Percentiles rank a stretch among this genome's conserved stretches.
phyloP scores from a whole-genome alignment of 2,797 vertebrate genomes.

The Fringilla coelebs region DNA sequence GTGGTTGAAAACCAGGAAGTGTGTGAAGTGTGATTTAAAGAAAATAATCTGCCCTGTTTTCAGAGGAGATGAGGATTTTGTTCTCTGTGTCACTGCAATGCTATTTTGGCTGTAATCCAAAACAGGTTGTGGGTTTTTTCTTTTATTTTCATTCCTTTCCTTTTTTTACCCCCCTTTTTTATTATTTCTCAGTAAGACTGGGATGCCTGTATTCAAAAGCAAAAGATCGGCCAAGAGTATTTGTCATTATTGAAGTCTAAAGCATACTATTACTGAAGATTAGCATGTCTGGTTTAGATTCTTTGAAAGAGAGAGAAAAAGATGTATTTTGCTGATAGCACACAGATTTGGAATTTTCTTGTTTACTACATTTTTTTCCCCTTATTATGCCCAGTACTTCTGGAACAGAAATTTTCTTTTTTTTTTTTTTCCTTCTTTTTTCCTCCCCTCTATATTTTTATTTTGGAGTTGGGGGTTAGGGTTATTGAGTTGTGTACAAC shows the following conservation, averaged over 20 bases:
- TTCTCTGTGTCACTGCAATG: not conserved
- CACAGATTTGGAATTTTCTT: not conserved
- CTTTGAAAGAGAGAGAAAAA: not conserved
- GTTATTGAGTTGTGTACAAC: not conserved
- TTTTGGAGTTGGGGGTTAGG: not conserved
- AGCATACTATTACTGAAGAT: not conserved
- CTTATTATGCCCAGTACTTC: not conserved
- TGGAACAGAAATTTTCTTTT: not conserved
- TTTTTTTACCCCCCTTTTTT: accelerated
- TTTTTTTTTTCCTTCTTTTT: accelerated
- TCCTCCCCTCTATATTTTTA: not conserved
- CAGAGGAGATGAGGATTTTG: not conserved
- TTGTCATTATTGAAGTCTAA: not conserved
- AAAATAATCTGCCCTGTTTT: not conserved
- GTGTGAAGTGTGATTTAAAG: not conserved
- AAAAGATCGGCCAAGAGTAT: not conserved
- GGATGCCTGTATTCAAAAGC: not conserved
- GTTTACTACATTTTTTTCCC: not conserved
- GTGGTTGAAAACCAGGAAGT: not conserved
- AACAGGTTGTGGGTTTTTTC: not conserved
- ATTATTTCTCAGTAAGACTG: not conserved
- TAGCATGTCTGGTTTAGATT: not conserved
- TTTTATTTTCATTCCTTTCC: not conserved
- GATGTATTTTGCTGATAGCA: not conserved
- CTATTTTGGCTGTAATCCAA: not conserved